Percentiles rank a stretch among this genome's conserved stretches.
Conservation (phyloP, 2,888 invertebrate genomes). For the Eristalis tenax region DNA sequence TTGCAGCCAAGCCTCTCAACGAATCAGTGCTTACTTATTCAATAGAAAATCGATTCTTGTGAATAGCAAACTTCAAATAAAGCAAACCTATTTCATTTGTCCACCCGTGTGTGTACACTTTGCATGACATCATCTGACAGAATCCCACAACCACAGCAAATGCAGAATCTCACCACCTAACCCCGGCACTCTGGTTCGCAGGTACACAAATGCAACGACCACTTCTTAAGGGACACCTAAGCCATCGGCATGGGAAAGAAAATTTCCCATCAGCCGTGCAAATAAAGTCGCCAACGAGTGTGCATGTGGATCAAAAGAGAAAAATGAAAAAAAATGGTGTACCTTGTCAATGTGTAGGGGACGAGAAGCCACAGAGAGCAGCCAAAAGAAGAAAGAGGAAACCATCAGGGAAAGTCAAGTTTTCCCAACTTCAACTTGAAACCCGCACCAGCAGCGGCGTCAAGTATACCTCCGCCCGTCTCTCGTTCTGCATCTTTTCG, state of each 20-base stretch:
- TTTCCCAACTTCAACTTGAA: conserved; percentile 49
- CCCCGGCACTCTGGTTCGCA: too few species aligned
- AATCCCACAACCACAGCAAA: not conserved
- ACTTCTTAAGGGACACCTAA: not conserved
- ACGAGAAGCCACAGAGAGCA: not conserved
- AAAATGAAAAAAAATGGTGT: not conserved
- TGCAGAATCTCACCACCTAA: not conserved
- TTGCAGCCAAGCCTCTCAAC: too few species aligned
- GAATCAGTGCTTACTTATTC: too few species aligned
- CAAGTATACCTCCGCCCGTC: not conserved
- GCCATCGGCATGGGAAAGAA: conserved; percentile 11
- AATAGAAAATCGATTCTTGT: too few species aligned
- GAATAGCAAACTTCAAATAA: too few species aligned
- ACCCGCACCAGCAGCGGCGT: not conserved
- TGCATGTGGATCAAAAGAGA: not conserved
- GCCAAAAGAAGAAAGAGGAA: not conserved
- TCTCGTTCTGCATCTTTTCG: not conserved
- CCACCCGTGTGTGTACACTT: not conserved
- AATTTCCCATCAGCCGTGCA: conserved; percentile 17
- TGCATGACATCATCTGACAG: not conserved
- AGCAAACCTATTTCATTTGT: too few species aligned
- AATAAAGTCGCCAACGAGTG: not conserved
- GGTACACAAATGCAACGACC: not conserved
- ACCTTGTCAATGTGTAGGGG: not conserved
- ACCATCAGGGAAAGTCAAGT: conserved; percentile 50